phyloP scores from a whole-genome alignment of 2,888 invertebrate species.

The Parnassius mnemosyne region DNA sequence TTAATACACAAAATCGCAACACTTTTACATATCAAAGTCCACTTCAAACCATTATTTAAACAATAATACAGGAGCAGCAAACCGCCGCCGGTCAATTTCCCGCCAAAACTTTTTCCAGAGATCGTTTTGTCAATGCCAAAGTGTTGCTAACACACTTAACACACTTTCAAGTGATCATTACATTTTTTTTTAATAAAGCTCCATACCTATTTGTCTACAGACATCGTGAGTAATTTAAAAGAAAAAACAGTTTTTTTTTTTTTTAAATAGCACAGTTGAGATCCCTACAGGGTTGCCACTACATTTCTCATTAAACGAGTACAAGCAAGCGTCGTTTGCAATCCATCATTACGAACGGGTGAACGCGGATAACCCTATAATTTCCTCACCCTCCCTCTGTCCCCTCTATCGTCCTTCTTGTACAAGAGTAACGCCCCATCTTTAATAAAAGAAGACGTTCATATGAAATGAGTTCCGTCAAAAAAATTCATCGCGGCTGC shows the following conservation, averaged over 20 bases:
- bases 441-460: slow-evolving; percentile 65
- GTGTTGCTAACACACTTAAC: slow-evolving; percentile 16
- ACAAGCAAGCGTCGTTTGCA: slow-evolving; percentile 48
- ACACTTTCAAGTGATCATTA: slow-evolving; percentile 7
- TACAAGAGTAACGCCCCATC: slow-evolving; percentile 36
- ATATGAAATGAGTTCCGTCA: slow-evolving; percentile 60
- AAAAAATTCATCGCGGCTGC: slow-evolving; percentile 44
- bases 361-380: slow-evolving; percentile 71
- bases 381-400: slow-evolving; percentile 53
- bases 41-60: too few relatives aligned
- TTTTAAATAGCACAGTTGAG: slow-evolving; percentile 21
- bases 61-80: too few relatives aligned
- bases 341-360: slow-evolving; percentile 70
- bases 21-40: too few relatives aligned
- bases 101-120: too few relatives aligned
- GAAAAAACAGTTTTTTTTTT: slow-evolving; percentile 15
- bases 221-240: slow-evolving; percentile 21
- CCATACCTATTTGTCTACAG: slow-evolving; percentile 22
- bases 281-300: slow-evolving; percentile 57
- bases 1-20: too few relatives aligned
- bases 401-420: slow-evolving; percentile 36
- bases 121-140: slow-evolving; percentile 6
- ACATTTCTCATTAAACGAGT: slow-evolving; percentile 63
- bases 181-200: slow-evolving; percentile 12
- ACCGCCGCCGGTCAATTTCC: too few relatives aligned